Conservation (phyloP, 2,888 invertebrate species). For the Spodoptera exigua region DNA sequence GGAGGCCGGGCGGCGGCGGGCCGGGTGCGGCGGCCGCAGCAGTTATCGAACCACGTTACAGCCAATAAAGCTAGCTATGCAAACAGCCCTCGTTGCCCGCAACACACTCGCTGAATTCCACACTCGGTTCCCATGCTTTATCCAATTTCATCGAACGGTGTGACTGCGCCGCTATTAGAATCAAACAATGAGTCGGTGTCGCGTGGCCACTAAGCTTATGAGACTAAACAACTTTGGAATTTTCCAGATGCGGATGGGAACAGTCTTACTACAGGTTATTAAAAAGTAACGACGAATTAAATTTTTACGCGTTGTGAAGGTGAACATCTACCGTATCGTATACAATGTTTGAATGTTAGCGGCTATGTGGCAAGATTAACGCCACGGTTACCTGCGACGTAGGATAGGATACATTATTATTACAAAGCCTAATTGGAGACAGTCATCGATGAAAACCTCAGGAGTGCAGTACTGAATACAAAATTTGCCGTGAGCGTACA, state of each 20-base stretch:
- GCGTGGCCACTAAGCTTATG: conserved; percentile 75
- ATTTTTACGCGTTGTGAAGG: conserved; percentile 24
- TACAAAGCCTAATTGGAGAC: conserved; percentile 54
- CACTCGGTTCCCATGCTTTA: conserved; percentile 86
- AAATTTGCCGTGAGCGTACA: conserved; percentile 65
- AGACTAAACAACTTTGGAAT: conserved; percentile 76
- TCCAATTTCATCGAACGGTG: conserved; percentile 86
- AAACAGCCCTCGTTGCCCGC: conserved; percentile 77
- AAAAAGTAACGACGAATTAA: conserved; percentile 51
- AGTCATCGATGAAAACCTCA: conserved; percentile 65
- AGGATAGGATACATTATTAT: conserved; percentile 24
- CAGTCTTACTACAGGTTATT: conserved; percentile 55
- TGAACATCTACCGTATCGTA: conserved; percentile 7
- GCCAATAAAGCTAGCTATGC: conserved; percentile 88
- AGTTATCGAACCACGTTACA: conserved; percentile 80
- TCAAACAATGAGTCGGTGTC: conserved; percentile 84
- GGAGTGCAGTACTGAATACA: conserved; percentile 68
- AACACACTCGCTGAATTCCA: conserved; percentile 82
- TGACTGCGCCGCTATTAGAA: conserved; percentile 78
- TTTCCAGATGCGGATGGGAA: conserved; percentile 72
- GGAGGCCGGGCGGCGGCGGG: conserved; percentile 61
- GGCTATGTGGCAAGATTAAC: conserved; percentile 14
- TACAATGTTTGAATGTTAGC: conserved; percentile 15
- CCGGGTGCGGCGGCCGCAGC: conserved; percentile 64
- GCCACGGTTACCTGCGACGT: conserved; percentile 1